Evolutionary conservation across 2,113 vertebrate genomes (phyloP).

Genomic region (Chiloscyllium plagiosum): DNA sequence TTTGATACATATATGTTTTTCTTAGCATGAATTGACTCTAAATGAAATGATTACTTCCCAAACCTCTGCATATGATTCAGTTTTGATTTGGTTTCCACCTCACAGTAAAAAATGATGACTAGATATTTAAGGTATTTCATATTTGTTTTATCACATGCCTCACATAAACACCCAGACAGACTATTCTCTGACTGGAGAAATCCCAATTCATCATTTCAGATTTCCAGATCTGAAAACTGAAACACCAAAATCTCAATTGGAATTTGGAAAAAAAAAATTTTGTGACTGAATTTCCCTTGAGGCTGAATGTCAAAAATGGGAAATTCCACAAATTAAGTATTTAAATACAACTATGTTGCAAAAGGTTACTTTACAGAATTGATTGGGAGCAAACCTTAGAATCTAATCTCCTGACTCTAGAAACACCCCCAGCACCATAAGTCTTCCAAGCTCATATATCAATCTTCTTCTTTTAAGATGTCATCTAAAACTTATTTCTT

Average conservation of each 20-base stretch:
- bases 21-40: background rate
- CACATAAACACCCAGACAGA: background rate
- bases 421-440: background rate
- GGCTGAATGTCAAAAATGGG: background rate
- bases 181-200: background rate
- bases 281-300: background rate
- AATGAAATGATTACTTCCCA: background rate
- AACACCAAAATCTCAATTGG: background rate
- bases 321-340: background rate
- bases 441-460: background rate
- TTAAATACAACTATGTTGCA: background rate
- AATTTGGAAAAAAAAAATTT: background rate
- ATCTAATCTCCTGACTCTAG: background rate
- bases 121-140: background rate
- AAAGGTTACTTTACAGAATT: background rate
- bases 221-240: background rate
- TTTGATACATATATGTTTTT: background rate
- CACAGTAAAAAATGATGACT: too few relatives aligned
- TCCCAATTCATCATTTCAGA: background rate
- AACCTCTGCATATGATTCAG: background rate
- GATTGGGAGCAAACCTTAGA: background rate
- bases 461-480: background rate
- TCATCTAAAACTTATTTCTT: background rate
- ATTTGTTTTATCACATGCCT: background rate
- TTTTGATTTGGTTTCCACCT: background rate